A percentile compares a stretch with the other conserved stretches of the same genome.
phyloP scores from a whole-genome alignment of 2,797 vertebrate genomes.

The Diplodus sargus region DNA sequence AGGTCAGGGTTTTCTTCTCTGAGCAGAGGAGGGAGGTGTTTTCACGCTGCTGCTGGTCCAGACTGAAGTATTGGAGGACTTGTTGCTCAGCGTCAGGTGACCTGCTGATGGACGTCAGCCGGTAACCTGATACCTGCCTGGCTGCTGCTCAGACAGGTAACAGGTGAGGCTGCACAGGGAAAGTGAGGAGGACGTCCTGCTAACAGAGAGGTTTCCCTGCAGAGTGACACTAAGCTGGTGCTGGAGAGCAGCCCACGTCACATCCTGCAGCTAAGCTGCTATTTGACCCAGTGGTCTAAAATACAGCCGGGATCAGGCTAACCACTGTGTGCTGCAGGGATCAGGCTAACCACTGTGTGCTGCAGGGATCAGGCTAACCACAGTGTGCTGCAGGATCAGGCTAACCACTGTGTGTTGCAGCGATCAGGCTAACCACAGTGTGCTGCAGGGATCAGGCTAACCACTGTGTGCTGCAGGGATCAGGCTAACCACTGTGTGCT shows the following conservation, averaged over 20 bases:
- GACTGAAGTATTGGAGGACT: too few species aligned
- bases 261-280: conserved; percentile 29
- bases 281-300: neutral
- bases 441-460: too few species aligned
- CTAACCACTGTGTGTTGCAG: too few species aligned
- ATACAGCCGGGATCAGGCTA: neutral
- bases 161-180: conserved; percentile 26
- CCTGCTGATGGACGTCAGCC: neutral
- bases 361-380: too few species aligned
- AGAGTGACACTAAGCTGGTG: conserved; percentile 37
- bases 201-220: conserved; percentile 29
- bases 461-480: too few species aligned
- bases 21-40: too few species aligned
- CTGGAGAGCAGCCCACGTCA: conserved; percentile 16
- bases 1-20: too few species aligned
- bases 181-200: conserved; percentile 27
- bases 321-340: neutral
- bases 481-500: too few species aligned
- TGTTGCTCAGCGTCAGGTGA: neutral
- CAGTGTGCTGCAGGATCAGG: too few species aligned
- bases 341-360: too few species aligned
- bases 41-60: too few species aligned
- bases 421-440: too few species aligned
- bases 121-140: conserved; percentile 9
- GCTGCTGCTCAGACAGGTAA: conserved; percentile 10